These are phyloP conservation scores for Caradrina kadenii DNA, from an alignment of 2,888 invertebrate species.

Conservation along the genomic window DNA sequence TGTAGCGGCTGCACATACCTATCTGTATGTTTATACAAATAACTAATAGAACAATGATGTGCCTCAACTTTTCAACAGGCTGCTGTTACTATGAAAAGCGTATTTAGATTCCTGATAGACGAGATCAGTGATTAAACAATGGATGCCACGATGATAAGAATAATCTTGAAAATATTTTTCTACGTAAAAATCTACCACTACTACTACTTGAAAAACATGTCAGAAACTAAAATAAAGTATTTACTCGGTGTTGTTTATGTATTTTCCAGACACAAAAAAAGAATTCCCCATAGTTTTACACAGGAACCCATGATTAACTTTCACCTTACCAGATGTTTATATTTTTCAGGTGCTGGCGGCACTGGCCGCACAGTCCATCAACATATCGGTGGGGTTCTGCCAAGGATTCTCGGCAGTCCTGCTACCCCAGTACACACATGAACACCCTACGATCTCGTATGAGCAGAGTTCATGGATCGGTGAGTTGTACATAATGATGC, in stretches of 20 bases:
- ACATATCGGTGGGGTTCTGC: conserved; percentile 94
- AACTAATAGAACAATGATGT: not conserved
- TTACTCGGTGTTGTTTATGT: not conserved
- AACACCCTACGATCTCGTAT: conserved; percentile 89
- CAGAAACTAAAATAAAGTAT: not conserved
- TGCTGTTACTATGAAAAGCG: not conserved
- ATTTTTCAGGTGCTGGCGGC: conserved; percentile 92
- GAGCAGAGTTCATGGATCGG: conserved; percentile 94
- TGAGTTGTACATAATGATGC: conserved; percentile 73
- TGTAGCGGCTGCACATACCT: not conserved
- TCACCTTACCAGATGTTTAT: conserved; percentile 65
- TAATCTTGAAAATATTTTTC: not conserved
- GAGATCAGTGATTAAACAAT: not conserved
- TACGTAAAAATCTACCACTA: not conserved
- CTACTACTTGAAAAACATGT: not conserved
- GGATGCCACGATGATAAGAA: not conserved
- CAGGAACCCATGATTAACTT: not conserved
- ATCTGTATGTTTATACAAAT: not conserved
- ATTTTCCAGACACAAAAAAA: not conserved
- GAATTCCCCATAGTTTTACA: not conserved
- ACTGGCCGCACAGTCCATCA: conserved; percentile 93
- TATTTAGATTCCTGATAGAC: conserved; percentile 4
- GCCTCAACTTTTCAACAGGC: not conserved
- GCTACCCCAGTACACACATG: conserved; percentile 92
- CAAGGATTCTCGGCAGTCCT: conserved; percentile 94